These are phyloP conservation scores for Cynopterus sphinx DNA, from an alignment of 2,797 vertebrate species.

Conservation along the genomic window DNA sequence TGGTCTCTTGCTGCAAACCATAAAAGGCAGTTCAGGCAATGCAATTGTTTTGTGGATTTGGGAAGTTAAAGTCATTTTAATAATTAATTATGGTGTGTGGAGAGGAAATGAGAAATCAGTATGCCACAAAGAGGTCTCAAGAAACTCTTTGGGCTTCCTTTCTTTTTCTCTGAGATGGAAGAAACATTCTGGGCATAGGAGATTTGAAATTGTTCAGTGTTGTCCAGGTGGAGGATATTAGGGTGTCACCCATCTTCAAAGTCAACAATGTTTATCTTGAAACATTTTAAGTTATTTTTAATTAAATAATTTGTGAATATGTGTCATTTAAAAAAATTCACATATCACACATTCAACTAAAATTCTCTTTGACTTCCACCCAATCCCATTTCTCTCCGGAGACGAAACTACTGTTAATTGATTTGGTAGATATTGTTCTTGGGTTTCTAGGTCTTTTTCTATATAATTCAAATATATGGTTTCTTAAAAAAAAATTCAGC, in stretches of 20 bases:
- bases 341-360: neutral
- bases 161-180: neutral
- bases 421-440: neutral
- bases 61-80: neutral
- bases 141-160: neutral
- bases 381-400: neutral
- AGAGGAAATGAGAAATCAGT: neutral
- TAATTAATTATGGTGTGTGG: neutral
- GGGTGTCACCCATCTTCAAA: neutral
- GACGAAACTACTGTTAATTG: neutral
- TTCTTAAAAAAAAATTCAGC: neutral
- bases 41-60: neutral
- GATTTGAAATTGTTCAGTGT: neutral
- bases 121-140: neutral
- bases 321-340: neutral
- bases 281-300: slow-evolving; percentile 1
- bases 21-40: neutral
- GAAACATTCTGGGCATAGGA: neutral
- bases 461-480: neutral
- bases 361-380: neutral
- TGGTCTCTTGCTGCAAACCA: neutral
- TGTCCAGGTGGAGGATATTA: neutral
- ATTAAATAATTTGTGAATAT: neutral
- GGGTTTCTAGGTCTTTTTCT: neutral
- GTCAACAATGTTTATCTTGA: neutral